phyloP scores from a whole-genome alignment of 2,113 vertebrate genomes.

The Dunckerocampus dactyliophorus region DNA sequence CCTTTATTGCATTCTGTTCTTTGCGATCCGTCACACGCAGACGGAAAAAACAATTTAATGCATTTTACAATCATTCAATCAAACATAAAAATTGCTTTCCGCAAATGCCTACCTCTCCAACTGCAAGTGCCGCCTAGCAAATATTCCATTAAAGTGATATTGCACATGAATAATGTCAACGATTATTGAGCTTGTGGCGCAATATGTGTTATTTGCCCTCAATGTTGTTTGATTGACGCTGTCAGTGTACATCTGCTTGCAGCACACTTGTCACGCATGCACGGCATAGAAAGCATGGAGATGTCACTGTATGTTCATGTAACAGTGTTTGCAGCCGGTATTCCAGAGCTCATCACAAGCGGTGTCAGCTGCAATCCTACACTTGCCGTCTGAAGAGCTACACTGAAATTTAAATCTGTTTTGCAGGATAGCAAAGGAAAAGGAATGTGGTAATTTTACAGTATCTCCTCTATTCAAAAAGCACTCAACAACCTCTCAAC shows the following conservation, averaged over 20 bases:
- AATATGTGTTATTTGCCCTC: conserved; percentile 25
- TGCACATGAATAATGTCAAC: conserved; percentile 60
- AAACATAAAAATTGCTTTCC: conserved; percentile 8
- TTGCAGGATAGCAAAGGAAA: neutral
- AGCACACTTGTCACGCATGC: conserved; percentile 25
- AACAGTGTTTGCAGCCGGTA: conserved; percentile 44
- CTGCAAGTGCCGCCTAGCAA: conserved; percentile 30
- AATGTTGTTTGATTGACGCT: conserved; percentile 24
- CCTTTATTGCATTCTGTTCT: conserved; percentile 18
- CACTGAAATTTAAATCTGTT: neutral
- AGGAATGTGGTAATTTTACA: neutral
- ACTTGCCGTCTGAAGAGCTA: conserved; percentile 27
- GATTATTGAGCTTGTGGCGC: conserved; percentile 36
- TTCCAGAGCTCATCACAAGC: conserved; percentile 54
- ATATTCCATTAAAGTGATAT: conserved; percentile 57
- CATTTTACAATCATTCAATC: conserved; percentile 41
- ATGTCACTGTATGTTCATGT: conserved; percentile 44
- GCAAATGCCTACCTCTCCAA: conserved; percentile 12
- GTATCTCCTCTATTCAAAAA: neutral
- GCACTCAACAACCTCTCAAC: neutral
- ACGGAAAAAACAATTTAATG: conserved; percentile 11
- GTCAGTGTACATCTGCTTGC: conserved; percentile 28
- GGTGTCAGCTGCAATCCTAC: conserved; percentile 49
- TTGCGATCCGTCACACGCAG: conserved; percentile 28
- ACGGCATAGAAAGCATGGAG: conserved; percentile 18